Evolutionary conservation across 2,113 vertebrate genomes (phyloP).

Genomic region (Toxostoma redivivum): DNA sequence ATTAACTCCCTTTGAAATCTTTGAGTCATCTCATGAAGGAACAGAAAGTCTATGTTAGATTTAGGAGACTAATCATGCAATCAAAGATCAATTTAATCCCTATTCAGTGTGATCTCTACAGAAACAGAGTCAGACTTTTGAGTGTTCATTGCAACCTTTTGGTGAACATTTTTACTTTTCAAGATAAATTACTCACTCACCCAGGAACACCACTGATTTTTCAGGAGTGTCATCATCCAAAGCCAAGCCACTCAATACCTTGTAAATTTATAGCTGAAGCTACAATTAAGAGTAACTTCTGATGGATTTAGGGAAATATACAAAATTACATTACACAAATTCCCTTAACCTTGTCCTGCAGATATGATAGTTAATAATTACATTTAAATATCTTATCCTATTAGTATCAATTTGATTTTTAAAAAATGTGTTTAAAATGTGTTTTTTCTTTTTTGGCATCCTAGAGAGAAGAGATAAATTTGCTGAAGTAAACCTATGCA

Average conservation of each 20-base stretch:
- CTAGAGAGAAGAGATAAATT: neutral
- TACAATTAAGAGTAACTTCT: neutral
- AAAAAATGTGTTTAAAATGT: neutral
- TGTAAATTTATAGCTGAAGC: neutral
- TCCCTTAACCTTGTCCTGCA: neutral
- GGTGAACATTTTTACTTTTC: neutral
- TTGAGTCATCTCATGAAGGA: neutral
- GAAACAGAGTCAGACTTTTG: neutral
- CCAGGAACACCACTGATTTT: neutral
- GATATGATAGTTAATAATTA: neutral
- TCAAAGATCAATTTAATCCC: neutral
- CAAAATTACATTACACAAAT: neutral
- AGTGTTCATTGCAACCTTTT: neutral
- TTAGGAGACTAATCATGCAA: neutral
- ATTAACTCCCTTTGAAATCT: neutral
- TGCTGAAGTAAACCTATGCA: neutral
- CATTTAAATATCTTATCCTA: neutral
- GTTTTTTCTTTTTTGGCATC: neutral
- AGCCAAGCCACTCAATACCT: neutral
- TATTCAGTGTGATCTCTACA: neutral
- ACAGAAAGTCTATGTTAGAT: neutral
- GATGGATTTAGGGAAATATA: neutral
- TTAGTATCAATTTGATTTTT: neutral
- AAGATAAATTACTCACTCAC: neutral
- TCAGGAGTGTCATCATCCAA: neutral